Evolutionary conservation across 2,113 vertebrate species (phyloP), one percentile per base, ranked within the genome.

Genomic region (Bufo gargarizans): DNA sequence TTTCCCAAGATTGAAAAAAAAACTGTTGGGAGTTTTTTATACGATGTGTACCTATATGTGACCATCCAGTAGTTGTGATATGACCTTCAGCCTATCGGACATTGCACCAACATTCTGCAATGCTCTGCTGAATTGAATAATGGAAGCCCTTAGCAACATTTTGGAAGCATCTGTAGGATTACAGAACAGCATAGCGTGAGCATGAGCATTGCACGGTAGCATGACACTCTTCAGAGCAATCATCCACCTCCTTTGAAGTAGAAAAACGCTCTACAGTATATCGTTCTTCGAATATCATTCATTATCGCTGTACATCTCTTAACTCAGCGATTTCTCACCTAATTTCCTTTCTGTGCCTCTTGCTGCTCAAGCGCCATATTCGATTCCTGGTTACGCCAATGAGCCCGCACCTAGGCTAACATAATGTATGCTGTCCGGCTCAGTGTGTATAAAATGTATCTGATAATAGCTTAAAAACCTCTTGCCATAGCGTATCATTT

Each of bases 401-500:
- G 19, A 10, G 20, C 58, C 85, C 1, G 33, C 14, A 59, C 78
- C n/a, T n/a, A 33, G 77, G 80, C 72, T 63, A 50, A 81, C 55
- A 81, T 33, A 33, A 0, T 33, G 33, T 56, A 43, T 69, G 67
- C 63, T 3, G 17, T 11, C 2, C 22, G 55, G 59, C 47, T 49
- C 59, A 56, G 4, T 22, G 59, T 6, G 22, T 20, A 58, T 58
- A 20, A 33, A 50, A 76, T 76, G 19, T 83, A 90, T 83, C 33
- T 53, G 49, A 89, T 20, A 80, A 69, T 33, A 58, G 55, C 50
- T 86, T 86, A 20, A 63, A 33, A 81, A 79, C 88, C 89, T 80
- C 6, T 0, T 58, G 89, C 69, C 89, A 89, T 72, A 89, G 49
- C n/a, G 2, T 89, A 65, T 59, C 89, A 85, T 90, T 92, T 92